Evolutionary conservation across 1,140 invertebrate species (phyloP), one percentile per base, ranked within the genome.

Genomic region (Psilanteris sp.): DNA sequence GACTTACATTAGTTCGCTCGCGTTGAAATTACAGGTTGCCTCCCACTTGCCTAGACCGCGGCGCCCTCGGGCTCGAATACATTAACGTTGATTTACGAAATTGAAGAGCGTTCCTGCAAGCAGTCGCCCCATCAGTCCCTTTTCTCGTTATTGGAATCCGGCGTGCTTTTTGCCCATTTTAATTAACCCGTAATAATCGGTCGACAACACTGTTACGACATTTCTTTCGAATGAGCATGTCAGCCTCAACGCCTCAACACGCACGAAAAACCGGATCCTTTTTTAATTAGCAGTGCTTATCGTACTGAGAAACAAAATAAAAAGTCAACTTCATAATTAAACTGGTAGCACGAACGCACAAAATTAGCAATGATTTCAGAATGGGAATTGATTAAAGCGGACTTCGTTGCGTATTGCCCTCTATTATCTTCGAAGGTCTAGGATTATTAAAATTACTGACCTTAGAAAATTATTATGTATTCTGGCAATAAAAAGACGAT

Each of bases 21-120:
- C 79, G 81, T 81, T 83, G 79, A 85, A 86, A 86, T 86, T 85
- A 86, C 83, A 86, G 84, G 83, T 83, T 84, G 76, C 75, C 76
- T 81, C 76, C 76, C 73, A 76, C 73, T 78, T 68, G 64, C 72
- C 71, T 77, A 82, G 77, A 66, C 76, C 43, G 39, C 70, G 75
- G 41, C 34, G 48, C 79, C 79, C 79, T 78, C 70, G 16, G 77
- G 81, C 77, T 62, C 78, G 79, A 85, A 85, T 83, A 81, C 77
- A 77, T 81, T 84, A 81, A 84, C 77, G 77, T 83, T 83, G 81
- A 83, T 83, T 83, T 83, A 81, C 77, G 78, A 81, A 83, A 84
- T 80, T 73, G 73, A 80, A 55, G 54, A 72, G 22, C 74, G 57
- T 70, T 48, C 44, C 36, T 48, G 15, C 44, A 24, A 55, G 46